Percentiles rank a stretch among this genome's conserved stretches.
Evolutionary conservation across 2,888 invertebrate genomes (phyloP).

Genomic region (Dryobota labecula): DNA sequence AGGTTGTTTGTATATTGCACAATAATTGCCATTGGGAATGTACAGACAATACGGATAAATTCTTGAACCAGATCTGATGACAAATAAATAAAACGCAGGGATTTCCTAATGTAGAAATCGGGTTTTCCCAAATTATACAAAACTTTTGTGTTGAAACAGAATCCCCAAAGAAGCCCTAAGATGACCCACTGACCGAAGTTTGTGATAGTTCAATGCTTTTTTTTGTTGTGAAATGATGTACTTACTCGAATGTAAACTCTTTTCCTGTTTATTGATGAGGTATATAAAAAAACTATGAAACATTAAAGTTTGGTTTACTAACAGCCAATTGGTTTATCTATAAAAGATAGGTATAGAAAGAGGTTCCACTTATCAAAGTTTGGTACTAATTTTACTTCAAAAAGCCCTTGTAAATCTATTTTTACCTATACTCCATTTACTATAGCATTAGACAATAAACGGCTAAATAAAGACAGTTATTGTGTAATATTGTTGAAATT

Average conservation of each 20-base stretch:
- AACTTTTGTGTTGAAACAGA: not conserved
- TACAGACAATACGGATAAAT: slow-evolving; percentile 6
- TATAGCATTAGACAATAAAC: too few relatives aligned
- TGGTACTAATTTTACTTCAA: not conserved
- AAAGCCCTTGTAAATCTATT: not conserved
- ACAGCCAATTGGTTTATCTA: not conserved
- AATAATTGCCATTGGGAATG: slow-evolving; percentile 18
- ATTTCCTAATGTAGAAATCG: slow-evolving; percentile 12
- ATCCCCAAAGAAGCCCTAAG: too few relatives aligned
- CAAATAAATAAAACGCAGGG: not conserved
- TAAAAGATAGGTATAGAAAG: not conserved
- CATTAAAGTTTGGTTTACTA: not conserved
- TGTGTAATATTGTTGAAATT: too few relatives aligned
- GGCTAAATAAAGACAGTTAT: too few relatives aligned
- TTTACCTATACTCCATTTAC: too few relatives aligned
- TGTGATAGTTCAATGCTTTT: not conserved
- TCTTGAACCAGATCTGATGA: slow-evolving; percentile 12
- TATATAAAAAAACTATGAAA: not conserved
- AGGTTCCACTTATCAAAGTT: not conserved
- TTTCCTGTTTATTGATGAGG: slow-evolving; percentile 10
- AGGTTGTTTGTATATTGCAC: slow-evolving; percentile 28
- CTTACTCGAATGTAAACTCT: not conserved
- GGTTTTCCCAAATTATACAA: not conserved
- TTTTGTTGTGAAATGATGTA: not conserved
- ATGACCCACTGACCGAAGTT: too few relatives aligned